Evolutionary conservation across 2,113 vertebrate species (phyloP), one percentile per base, ranked within the genome.

Genomic region (Tonatia bakeri): DNA sequence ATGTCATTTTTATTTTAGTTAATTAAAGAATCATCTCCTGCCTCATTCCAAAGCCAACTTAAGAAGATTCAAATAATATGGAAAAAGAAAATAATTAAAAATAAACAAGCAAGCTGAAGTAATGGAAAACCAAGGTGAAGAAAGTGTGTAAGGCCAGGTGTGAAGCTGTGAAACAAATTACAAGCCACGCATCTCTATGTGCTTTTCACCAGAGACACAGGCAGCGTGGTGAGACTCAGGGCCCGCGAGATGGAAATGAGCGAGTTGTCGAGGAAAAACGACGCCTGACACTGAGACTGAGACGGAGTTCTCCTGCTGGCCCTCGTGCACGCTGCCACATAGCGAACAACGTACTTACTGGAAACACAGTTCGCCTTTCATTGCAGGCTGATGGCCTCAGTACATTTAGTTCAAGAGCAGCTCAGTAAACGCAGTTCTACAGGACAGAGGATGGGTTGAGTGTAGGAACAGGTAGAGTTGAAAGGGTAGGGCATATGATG

Each of bases 61-160:
- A 50, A 73, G 80, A 93, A 79, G 33, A 54, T 45, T 92, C 20
- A 67, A 89, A 50, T 84, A 59, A 69, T 56, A 59, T 76, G 54
- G 31, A 9, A 79, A 56, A 83, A 64, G 52, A 87, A 91, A 94
- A 80, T 93, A 85, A 50, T 86, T 40, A 59, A 91, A 96, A 75
- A 26, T 54, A 80, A 96, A 28, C 14, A 52, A 67, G 89, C 90
- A 75, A 40, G 31, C 50, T 36, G 52, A 64, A 7, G 28, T 76
- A 36, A 87, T 95, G 20, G 70, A 70, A 79, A 89, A 75, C 45
- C 15, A 81, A 73, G n/a, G n/a, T 33, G 24, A 83, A 70, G 76
- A 77, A 67, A 73, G n/a, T 52, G 47, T n/a, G 4, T n/a, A 15
- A 26, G 50, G 61, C 43, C 7, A 14, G 50, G 26, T 38, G 31